Percentiles rank a stretch among this genome's conserved stretches.
phyloP scores from a whole-genome alignment of 1,140 invertebrate genomes.

The Dufourea novaeangliae region DNA sequence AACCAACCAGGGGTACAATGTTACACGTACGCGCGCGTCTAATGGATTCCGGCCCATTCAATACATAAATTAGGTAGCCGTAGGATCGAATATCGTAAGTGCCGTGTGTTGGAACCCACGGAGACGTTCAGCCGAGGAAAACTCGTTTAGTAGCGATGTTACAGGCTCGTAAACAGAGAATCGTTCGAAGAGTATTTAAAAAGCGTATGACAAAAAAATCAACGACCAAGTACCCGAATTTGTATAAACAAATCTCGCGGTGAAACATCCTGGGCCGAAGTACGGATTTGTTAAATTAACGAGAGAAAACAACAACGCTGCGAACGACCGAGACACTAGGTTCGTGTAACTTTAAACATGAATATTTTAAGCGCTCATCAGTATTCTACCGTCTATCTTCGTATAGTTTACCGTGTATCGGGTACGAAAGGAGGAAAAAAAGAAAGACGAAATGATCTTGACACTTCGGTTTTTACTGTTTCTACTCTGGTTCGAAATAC shows the following conservation, averaged over 20 bases:
- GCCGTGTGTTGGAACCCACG: not conserved
- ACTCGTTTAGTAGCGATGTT: not conserved
- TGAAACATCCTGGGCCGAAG: too few relatives aligned
- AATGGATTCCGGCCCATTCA: constrained; percentile 31
- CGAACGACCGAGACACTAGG: not conserved
- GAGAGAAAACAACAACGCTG: not conserved
- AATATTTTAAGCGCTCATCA: not conserved
- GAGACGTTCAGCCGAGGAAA: not conserved
- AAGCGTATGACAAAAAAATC: too few relatives aligned
- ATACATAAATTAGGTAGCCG: constrained; percentile 27
- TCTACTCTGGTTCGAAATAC: constrained; percentile 15
- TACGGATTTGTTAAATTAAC: too few relatives aligned
- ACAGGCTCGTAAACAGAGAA: not conserved
- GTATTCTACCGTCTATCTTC: not conserved
- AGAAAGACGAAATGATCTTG: constrained; percentile 28
- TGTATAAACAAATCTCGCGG: too few relatives aligned
- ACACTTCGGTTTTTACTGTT: constrained; percentile 20
- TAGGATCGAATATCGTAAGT: constrained; percentile 4
- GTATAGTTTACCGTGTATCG: not conserved
- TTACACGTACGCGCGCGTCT: not conserved
- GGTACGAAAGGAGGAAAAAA: not conserved
- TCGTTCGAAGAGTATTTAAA: too few relatives aligned
- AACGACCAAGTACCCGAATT: too few relatives aligned
- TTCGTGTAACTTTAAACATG: not conserved
- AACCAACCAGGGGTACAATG: constrained; percentile 11